A percentile compares a stretch with the other conserved stretches of the same genome.
phyloP scores from a whole-genome alignment of 2,888 invertebrate species.

The Drosophila conformis region DNA sequence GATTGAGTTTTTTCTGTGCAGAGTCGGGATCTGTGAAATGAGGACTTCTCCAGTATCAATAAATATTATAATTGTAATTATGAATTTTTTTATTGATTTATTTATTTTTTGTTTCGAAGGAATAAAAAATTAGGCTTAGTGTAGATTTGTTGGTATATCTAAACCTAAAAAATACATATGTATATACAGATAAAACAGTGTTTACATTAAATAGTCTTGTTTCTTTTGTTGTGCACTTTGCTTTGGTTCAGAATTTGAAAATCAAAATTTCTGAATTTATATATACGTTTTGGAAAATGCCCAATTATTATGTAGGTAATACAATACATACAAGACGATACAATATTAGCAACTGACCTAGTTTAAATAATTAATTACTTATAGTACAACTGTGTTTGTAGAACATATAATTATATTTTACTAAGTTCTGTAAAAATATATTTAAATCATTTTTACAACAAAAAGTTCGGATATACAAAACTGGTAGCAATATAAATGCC shows the following conservation, averaged over 20 bases:
- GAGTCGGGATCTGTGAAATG: not conserved
- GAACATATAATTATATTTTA: slow-evolving; percentile 19
- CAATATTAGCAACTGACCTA: slow-evolving; percentile 30
- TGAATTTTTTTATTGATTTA: slow-evolving; percentile 19
- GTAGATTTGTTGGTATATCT: slow-evolving; percentile 60
- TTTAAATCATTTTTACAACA: slow-evolving; percentile 22
- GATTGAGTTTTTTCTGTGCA: not conserved
- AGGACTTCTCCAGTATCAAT: not conserved
- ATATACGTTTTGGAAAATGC: slow-evolving; percentile 32
- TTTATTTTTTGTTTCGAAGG: slow-evolving; percentile 46
- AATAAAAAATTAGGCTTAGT: slow-evolving; percentile 54
- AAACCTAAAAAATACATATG: slow-evolving; percentile 59
- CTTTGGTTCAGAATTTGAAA: slow-evolving; percentile 51
- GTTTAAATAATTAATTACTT: slow-evolving; percentile 28
- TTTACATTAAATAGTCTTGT: slow-evolving; percentile 62
- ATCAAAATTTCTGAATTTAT: slow-evolving; percentile 37
- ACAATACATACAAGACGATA: slow-evolving; percentile 28
- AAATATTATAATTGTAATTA: not conserved
- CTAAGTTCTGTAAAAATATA: slow-evolving; percentile 22
- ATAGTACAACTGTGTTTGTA: slow-evolving; percentile 13
- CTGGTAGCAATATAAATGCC: slow-evolving; percentile 30
- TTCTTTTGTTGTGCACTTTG: slow-evolving; percentile 64
- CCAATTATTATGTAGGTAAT: slow-evolving; percentile 35
- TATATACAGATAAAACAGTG: slow-evolving; percentile 65
- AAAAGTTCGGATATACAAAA: slow-evolving; percentile 23